Evolutionary conservation across 35 echinoderm and acorn worm species (phyloP).

Genomic region (Strongylocentrotus purpuratus): DNA sequence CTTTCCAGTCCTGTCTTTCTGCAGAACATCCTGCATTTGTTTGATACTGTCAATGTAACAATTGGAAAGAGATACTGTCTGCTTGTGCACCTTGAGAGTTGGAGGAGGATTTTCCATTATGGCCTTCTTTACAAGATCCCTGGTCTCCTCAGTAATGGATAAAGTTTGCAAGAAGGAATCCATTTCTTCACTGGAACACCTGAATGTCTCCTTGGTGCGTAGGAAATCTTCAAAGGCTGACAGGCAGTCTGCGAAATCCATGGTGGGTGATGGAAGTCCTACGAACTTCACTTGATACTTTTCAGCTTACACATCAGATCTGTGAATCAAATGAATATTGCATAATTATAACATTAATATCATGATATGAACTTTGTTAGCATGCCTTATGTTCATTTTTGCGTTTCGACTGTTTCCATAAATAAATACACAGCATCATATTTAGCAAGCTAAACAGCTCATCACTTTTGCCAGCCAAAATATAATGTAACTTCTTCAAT

Average conservation of each 20-base stretch:
- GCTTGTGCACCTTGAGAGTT: neutral
- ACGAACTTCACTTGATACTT: neutral
- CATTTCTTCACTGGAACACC: neutral
- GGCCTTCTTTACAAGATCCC: neutral
- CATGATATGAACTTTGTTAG: too few species aligned
- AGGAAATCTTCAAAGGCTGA: neutral
- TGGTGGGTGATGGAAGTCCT: neutral
- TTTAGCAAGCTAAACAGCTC: too few species aligned
- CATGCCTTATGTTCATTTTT: too few species aligned
- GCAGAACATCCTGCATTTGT: neutral
- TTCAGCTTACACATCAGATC: neutral
- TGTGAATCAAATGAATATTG: neutral
- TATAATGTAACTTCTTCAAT: too few species aligned
- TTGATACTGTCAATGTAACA: neutral
- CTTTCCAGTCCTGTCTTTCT: neutral
- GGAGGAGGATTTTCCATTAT: neutral
- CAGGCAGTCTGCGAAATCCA: neutral
- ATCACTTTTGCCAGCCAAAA: too few species aligned
- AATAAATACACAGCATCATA: too few species aligned
- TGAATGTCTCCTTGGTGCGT: neutral
- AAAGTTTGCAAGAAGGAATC: neutral
- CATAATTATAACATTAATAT: too few species aligned
- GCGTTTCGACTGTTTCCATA: too few species aligned
- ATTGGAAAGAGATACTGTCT: conserved; percentile 2
- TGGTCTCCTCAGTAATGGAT: neutral